Conservation (phyloP, 2,797 vertebrate species). For the Martes flavigula region DNA sequence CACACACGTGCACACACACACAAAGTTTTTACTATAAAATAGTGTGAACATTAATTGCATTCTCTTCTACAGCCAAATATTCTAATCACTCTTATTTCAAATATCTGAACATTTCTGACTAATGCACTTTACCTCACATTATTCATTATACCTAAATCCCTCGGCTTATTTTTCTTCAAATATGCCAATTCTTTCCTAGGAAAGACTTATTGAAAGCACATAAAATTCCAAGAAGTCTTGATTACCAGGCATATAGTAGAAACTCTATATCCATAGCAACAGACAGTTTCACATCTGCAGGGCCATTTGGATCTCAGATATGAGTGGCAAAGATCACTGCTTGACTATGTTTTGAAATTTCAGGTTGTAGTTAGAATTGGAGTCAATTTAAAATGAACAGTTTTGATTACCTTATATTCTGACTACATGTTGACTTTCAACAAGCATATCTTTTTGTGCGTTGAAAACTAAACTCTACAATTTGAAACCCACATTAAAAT, state of each 20-base stretch:
- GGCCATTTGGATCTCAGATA: slow-evolving; percentile 57
- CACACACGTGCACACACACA: not conserved
- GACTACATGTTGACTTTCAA: slow-evolving; percentile 37
- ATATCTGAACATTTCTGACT: not conserved
- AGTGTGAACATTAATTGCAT: not conserved
- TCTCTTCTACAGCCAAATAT: not conserved
- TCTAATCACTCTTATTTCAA: not conserved
- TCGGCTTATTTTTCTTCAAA: not conserved
- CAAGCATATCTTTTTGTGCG: not conserved
- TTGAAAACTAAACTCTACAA: not conserved
- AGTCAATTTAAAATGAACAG: slow-evolving; percentile 71
- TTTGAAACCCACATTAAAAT: slow-evolving; percentile 37
- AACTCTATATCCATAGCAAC: not conserved
- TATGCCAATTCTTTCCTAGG: not conserved
- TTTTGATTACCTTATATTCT: slow-evolving; percentile 66
- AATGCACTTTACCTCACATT: not conserved
- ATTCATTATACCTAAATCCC: not conserved
- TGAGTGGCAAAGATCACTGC: slow-evolving; percentile 52
- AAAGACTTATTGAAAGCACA: not conserved
- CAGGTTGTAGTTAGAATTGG: slow-evolving; percentile 58
- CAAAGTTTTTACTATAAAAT: not conserved
- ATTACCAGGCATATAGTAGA: not conserved
- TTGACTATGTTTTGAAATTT: slow-evolving; percentile 48
- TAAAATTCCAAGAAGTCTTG: not conserved
- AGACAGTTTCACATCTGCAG: slow-evolving; percentile 68